Evolutionary conservation across 2,888 invertebrate genomes (phyloP), one percentile per base, ranked within the genome.

Genomic region (Hetaerina titia): DNA sequence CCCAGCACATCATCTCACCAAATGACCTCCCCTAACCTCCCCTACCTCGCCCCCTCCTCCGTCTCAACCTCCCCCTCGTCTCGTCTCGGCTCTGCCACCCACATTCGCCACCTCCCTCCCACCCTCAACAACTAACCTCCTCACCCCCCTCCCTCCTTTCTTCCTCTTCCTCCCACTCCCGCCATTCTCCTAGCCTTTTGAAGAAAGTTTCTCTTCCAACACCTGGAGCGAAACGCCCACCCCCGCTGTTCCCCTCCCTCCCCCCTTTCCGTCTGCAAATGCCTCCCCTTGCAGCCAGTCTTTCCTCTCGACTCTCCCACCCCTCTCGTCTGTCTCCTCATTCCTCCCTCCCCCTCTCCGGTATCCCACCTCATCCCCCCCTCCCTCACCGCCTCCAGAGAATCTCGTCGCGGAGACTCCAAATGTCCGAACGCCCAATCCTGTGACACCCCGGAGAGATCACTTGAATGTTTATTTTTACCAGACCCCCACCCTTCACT

Each of bases 341-440:
- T n/a, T 60, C 25, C 45, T 45, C 31, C 5, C 81, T 31, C 25
- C 90, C 89, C 58, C 25, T 58, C 60, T n/a, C 89, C 89, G 17
- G 90, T 58, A 57, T 13, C 89, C 15, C 81, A n/a, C n/a, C n/a
- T 31, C 81, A 19, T 31, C 45, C 45, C 58, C 58, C 60, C 25
- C 90, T n/a, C n/a, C n/a, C 25, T 60, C 58, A 15, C 60, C 58
- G 25, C 57, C 57, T 22, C 60, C 90, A 9, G 58, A 13, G 13
- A 56, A 13, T 9, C n/a, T n/a, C n/a, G 11, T n/a, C 31, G 25
- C n/a, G n/a, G 81, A n/a, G 45, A 17, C 63, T 19, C 69, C 92
- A n/a, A 92, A 92, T 92, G 92, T 69, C 22, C 69, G n/a, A 69
- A 19, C 69, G 69, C 92, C 92, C 92, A 92, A 92, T 69, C 92